Conservation (phyloP, 53 echinoderm and acorn worm genomes). For the Mesocentrotus franciscanus region DNA sequence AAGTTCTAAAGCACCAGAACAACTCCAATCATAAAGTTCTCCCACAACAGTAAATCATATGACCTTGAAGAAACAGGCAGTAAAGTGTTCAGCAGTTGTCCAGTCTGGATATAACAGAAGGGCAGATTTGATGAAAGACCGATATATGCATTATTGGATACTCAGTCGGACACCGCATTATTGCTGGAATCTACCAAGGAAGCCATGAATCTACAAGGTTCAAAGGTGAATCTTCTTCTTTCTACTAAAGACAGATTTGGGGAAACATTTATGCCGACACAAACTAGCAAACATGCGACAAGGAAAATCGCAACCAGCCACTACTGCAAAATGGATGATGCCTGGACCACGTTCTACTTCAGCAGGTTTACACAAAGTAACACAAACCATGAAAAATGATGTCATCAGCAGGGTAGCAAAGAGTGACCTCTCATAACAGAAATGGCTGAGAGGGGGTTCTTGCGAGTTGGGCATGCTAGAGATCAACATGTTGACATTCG, state of each 20-base stretch:
- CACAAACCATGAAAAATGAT: too few relatives aligned
- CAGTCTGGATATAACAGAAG: too few relatives aligned
- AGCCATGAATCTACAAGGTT: too few relatives aligned
- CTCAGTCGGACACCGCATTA: too few relatives aligned
- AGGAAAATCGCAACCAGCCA: background rate
- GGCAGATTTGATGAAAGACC: too few relatives aligned
- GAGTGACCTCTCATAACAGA: conserved; percentile 63
- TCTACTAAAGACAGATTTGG: conserved; percentile 57
- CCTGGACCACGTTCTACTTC: conserved; percentile 41
- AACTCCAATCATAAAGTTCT: background rate
- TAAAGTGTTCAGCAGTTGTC: background rate
- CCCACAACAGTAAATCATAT: background rate
- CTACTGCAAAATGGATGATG: conserved; percentile 17
- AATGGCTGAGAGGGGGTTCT: conserved; percentile 50
- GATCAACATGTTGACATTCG: conserved; percentile 51
- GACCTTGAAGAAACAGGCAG: background rate
- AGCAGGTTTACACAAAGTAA: conserved; percentile 8
- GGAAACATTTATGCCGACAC: conserved; percentile 69
- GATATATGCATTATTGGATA: too few relatives aligned
- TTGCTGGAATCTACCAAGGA: too few relatives aligned
- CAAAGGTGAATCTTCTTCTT: too few relatives aligned
- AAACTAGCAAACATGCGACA: background rate
- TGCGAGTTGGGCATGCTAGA: conserved; percentile 46
- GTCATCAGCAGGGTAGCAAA: conserved; percentile 50
- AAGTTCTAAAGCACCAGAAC: too few relatives aligned